Evolutionary conservation across 2,888 invertebrate genomes (phyloP).

Genomic region (Eristalis arbustorum): DNA sequence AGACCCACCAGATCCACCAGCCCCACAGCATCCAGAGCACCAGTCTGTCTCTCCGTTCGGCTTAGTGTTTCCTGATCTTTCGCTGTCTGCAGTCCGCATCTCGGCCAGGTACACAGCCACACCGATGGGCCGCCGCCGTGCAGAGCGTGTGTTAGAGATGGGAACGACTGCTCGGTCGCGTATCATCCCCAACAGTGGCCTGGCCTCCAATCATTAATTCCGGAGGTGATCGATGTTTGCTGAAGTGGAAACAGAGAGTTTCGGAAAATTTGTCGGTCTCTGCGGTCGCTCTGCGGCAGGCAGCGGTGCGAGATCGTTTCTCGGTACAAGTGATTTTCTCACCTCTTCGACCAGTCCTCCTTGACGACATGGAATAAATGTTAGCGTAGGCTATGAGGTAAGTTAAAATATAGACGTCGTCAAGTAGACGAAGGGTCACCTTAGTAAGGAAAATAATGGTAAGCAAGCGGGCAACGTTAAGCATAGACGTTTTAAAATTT

Average conservation of each 20-base stretch:
- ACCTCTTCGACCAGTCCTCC: slow-evolving; percentile 62
- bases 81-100: slow-evolving; percentile 28
- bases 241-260: slow-evolving; percentile 65
- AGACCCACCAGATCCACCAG: too few relatives aligned
- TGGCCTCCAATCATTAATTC: slow-evolving; percentile 68
- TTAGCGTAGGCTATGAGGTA: too few relatives aligned
- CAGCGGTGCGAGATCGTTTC: slow-evolving; percentile 40
- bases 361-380: too few relatives aligned
- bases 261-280: slow-evolving; percentile 43
- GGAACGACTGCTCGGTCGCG: slow-evolving; percentile 51
- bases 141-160: slow-evolving; percentile 22
- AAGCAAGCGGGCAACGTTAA: too few relatives aligned
- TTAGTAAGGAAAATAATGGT: too few relatives aligned
- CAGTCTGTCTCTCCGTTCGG: slow-evolving; percentile 39
- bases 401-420: too few relatives aligned
- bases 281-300: slow-evolving; percentile 33
- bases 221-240: slow-evolving; percentile 71
- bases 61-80: slow-evolving; percentile 13
- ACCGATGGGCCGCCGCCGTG: not conserved
- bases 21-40: slow-evolving; percentile 32
- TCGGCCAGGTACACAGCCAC: slow-evolving; percentile 30
- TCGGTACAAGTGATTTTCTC: slow-evolving; percentile 70
- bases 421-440: too few relatives aligned
- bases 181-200: slow-evolving; percentile 51
- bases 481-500: too few relatives aligned